Evolutionary conservation across 2,113 vertebrate species (phyloP).

Genomic region (Atractosteus spatula): DNA sequence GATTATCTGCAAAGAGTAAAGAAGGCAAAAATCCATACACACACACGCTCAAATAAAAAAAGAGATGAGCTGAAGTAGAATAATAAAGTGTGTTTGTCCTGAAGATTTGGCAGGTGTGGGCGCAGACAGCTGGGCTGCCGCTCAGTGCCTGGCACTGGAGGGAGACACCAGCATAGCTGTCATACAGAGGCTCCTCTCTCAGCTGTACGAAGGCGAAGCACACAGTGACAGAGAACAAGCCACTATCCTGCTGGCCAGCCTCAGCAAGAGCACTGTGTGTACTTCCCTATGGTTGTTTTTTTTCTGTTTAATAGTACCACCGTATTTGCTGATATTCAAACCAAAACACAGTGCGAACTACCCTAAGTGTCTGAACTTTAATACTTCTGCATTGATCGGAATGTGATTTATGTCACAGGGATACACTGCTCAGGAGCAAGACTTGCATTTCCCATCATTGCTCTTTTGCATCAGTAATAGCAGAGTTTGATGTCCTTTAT

Average conservation of each 20-base stretch:
- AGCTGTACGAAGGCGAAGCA: constrained; percentile 52
- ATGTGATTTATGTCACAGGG: background rate
- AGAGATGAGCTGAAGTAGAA: background rate
- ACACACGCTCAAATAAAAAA: background rate
- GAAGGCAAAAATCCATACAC: too few relatives aligned
- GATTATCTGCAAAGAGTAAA: too few relatives aligned
- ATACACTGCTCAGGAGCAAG: background rate
- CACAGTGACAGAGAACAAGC: constrained; percentile 51
- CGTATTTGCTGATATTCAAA: background rate
- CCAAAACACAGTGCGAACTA: background rate
- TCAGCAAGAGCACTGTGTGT: constrained; percentile 62
- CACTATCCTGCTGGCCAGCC: constrained; percentile 49
- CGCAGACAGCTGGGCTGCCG: constrained; percentile 67
- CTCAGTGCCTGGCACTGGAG: constrained; percentile 67
- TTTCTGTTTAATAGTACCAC: background rate
- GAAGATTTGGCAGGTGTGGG: constrained; percentile 47
- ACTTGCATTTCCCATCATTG: background rate
- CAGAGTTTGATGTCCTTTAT: too few relatives aligned
- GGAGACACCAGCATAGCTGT: constrained; percentile 50
- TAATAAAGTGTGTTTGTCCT: constrained; percentile 7
- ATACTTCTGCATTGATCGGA: background rate
- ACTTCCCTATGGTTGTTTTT: background rate
- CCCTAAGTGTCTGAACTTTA: background rate
- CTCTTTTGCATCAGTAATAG: background rate
- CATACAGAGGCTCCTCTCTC: constrained; percentile 60